phyloP scores from a whole-genome alignment of 2,888 invertebrate genomes.

The Drosophila neoperkinsi region DNA sequence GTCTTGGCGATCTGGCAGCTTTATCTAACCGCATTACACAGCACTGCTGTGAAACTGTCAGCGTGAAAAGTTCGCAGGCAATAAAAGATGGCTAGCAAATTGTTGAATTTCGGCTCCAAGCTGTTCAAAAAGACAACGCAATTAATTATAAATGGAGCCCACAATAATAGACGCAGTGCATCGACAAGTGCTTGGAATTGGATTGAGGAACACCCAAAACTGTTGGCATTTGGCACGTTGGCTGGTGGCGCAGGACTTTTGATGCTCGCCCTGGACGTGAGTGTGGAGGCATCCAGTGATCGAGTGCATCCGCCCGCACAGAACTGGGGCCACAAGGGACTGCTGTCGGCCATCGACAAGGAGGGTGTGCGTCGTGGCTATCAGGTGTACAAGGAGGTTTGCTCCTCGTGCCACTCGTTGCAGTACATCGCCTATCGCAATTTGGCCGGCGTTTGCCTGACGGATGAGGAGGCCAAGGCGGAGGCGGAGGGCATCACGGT shows the following conservation, averaged over 20 bases:
- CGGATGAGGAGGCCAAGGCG: slow-evolving; percentile 97
- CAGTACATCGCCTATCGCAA: slow-evolving; percentile 96
- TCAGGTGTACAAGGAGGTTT: slow-evolving; percentile 99
- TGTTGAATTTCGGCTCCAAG: slow-evolving; percentile 38
- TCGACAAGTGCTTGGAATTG: slow-evolving; percentile 13
- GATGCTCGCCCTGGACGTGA: slow-evolving; percentile 92
- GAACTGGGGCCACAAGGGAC: slow-evolving; percentile 94
- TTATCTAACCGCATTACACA: slow-evolving; percentile 20
- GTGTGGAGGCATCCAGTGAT: slow-evolving; percentile 92
- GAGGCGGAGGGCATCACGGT: slow-evolving; percentile 95
- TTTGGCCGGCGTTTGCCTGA: slow-evolving; percentile 94
- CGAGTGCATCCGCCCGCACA: slow-evolving; percentile 93
- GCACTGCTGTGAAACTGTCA: slow-evolving; percentile 25
- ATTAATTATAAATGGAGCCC: not conserved
- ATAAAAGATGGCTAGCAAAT: slow-evolving; percentile 46
- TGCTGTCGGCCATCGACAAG: slow-evolving; percentile 93
- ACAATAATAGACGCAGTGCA: slow-evolving; percentile 19
- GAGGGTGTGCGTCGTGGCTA: slow-evolving; percentile 94
- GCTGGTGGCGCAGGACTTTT: slow-evolving; percentile 94
- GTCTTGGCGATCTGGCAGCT: slow-evolving; percentile 25
- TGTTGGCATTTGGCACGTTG: slow-evolving; percentile 90
- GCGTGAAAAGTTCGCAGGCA: not conserved
- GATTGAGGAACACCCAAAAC: slow-evolving; percentile 25
- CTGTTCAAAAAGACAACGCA: slow-evolving; percentile 34
- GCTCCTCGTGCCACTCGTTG: slow-evolving; percentile 98